A percentile compares a stretch with the other conserved stretches of the same genome.
Conservation (phyloP, 1,140 invertebrate species). For the Maconellicoccus hirsutus region DNA sequence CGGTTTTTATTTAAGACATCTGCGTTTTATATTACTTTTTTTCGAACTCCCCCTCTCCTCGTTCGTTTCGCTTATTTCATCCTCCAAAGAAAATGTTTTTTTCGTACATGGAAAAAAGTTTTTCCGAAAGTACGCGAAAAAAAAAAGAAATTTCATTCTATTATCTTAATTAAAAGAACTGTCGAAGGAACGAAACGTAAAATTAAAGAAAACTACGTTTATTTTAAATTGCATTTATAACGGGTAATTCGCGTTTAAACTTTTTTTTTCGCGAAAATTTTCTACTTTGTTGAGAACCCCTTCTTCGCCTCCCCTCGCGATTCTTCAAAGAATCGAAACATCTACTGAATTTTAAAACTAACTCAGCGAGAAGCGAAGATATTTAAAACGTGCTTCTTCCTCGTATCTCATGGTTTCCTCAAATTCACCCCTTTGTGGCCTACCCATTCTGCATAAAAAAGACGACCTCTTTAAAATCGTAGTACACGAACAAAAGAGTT, state of each 20-base stretch:
- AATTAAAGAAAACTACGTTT: neutral
- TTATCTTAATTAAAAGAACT: constrained; percentile 18
- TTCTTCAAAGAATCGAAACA: neutral
- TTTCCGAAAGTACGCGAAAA: neutral
- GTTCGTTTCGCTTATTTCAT: neutral
- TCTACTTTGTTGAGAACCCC: neutral
- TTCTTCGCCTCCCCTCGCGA: neutral
- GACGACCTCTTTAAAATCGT: too few species aligned
- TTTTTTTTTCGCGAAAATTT: neutral
- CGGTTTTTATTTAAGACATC: constrained; percentile 20
- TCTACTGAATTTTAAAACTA: neutral
- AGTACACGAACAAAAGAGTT: too few species aligned
- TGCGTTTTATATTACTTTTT: constrained; percentile 14
- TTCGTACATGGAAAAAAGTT: neutral
- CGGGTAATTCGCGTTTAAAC: neutral
- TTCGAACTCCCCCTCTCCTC: neutral
- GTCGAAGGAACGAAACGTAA: neutral
- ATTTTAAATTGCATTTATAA: constrained; percentile 6
- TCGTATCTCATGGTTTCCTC: too few species aligned
- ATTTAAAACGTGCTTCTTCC: too few species aligned
- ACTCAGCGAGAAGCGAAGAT: too few species aligned
- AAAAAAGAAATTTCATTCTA: constrained; percentile 10
- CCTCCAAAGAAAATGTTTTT: constrained; percentile 8
- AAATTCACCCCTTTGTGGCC: too few species aligned
- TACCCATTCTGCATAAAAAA: too few species aligned